These are phyloP conservation scores for Drosophila anomelani DNA, from an alignment of 2,888 invertebrate genomes.

Conservation along the genomic window DNA sequence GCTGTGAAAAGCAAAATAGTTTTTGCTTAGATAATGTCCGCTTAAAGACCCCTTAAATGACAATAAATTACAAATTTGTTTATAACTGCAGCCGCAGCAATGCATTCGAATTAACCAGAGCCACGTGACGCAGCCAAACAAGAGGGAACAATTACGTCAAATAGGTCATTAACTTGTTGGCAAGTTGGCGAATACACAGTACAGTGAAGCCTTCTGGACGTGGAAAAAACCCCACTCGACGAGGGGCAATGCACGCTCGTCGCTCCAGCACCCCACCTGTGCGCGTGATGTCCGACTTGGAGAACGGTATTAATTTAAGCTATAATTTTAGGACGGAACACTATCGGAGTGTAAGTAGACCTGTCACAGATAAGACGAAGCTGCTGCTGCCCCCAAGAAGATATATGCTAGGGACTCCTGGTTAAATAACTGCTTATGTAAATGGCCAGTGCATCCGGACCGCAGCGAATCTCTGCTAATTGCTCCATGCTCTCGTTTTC, in stretches of 20 bases:
- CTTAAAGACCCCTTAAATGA: constrained; percentile 3
- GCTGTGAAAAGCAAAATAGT: constrained; percentile 10
- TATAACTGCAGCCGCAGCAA: constrained; percentile 4
- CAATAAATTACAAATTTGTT: constrained; percentile 13
- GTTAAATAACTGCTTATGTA: constrained; percentile 48
- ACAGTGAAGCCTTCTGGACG: constrained; percentile 15
- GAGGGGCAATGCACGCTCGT: constrained; percentile 10
- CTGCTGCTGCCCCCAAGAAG: constrained; percentile 24
- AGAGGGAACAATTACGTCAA: constrained; percentile 42
- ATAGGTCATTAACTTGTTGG: constrained; percentile 56
- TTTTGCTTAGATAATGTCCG: neutral
- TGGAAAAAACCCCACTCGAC: constrained; percentile 11
- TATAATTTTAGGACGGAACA: constrained; percentile 20
- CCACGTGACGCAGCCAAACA: constrained; percentile 60
- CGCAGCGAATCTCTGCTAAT: constrained; percentile 18
- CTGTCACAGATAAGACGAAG: constrained; percentile 46
- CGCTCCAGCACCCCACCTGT: neutral
- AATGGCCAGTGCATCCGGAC: constrained; percentile 10
- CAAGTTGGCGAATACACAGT: constrained; percentile 12
- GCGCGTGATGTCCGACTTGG: constrained; percentile 26
- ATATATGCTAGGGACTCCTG: constrained; percentile 43
- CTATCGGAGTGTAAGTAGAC: constrained; percentile 46
- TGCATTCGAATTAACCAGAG: constrained; percentile 4
- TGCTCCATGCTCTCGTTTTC: constrained; percentile 9
- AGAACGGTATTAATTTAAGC: constrained; percentile 14